Base-by-base conservation (phyloP, 2,888 invertebrate species). In the Trichopoda pennipes region DNA sequence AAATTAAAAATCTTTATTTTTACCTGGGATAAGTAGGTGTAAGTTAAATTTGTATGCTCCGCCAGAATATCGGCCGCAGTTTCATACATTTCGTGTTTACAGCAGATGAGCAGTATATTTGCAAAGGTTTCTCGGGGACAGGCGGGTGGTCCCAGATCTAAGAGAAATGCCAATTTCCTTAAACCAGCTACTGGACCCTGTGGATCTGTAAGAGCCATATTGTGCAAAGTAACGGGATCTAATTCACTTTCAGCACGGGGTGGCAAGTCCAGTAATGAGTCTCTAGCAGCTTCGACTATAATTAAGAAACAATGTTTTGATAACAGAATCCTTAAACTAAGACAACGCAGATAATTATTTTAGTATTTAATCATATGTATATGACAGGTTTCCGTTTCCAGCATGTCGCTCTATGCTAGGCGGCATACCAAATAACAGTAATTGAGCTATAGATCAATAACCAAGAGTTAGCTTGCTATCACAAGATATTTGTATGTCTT, bases 61-160 rank as follows among this genome's bases (percentile, higher is more conserved):
- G 99, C 99, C 83, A 99, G 91, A 47, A 99, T 96, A 92, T 99
- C 99, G 0, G 99, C 99, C 12, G 99, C 99, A 80, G 99, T 92
- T 90, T 99, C 99, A 89, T 96, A 99, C 90, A 98, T 98, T 91
- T 99, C 99, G 91, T 98, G 98, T 90, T 98, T 98, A 90, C 99
- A 98, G 89, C 99, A 99, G 1, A 99, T 92, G 4, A 99, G 92
- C 55, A 99, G 92, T 21, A 99, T 93, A 91, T 99, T 99, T 1
- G 98, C 96, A 90, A 99, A 99, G 0, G 99, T 99, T 92, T 99
- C 99, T 16, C 97, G 96, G 4, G 99, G 99, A 89, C 99, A 99
- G 6, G 91, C 88, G 0, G 91, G 91, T 3, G 98, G 97, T 88
- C 98, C 97, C 89, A 99, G 97, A 88, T 98, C 97, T 32, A 99